A percentile compares a stretch with the other conserved stretches of the same genome.
phyloP scores from a whole-genome alignment of 2,113 vertebrate species.

The Chlamydotis undulata region DNA sequence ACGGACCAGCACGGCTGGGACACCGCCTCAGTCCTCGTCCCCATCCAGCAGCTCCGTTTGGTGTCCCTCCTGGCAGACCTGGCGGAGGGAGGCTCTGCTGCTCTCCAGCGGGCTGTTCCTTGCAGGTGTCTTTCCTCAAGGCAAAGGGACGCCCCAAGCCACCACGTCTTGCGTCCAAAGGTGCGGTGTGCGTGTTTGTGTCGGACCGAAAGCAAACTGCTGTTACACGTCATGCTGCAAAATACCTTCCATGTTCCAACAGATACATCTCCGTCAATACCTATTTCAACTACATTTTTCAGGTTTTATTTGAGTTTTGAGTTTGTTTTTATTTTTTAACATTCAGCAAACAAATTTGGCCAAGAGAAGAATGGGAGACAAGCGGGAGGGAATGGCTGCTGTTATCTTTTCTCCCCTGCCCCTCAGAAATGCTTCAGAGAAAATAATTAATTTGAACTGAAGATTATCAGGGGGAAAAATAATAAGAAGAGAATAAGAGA shows the following conservation, averaged over 20 bases:
- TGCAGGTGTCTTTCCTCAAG: background rate
- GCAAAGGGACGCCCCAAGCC: background rate
- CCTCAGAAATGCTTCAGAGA: background rate
- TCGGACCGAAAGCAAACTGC: background rate
- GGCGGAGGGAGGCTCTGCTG: background rate
- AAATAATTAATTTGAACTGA: background rate
- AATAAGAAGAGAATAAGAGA: background rate
- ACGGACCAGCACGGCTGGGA: too few relatives aligned
- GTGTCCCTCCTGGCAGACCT: background rate
- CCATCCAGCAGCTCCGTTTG: background rate
- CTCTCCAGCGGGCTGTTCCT: fast-evolving
- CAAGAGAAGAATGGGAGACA: background rate
- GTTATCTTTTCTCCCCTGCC: background rate
- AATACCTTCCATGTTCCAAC: fast-evolving
- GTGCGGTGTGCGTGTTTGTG: background rate
- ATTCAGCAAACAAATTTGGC: background rate
- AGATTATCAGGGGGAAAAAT: background rate
- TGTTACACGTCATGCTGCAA: background rate
- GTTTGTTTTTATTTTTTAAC: background rate
- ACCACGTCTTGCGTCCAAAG: fast-evolving
- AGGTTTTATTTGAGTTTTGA: background rate
- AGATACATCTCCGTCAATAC: fast-evolving
- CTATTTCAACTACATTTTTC: background rate
- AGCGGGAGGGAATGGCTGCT: background rate
- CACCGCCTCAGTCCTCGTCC: background rate